A percentile compares a stretch with the other conserved stretches of the same genome.
Evolutionary conservation across 2,888 invertebrate species (phyloP).

Genomic region (Orthosia gracilis): DNA sequence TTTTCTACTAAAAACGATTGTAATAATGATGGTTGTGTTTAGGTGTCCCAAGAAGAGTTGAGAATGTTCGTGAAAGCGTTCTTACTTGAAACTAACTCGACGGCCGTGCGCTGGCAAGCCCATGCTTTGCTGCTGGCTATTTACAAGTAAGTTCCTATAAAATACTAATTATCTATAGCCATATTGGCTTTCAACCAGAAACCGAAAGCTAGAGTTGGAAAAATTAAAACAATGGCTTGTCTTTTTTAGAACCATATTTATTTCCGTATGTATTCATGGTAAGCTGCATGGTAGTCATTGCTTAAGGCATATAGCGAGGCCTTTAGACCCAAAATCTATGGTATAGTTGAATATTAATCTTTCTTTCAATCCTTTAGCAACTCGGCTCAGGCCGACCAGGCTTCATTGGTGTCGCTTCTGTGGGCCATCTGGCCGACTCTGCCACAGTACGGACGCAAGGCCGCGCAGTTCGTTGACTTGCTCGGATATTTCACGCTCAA

Average conservation of each 20-base stretch:
- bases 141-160: slow-evolving; percentile 92
- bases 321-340: neutral
- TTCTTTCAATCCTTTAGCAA: slow-evolving; percentile 88
- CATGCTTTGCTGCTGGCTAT: slow-evolving; percentile 96
- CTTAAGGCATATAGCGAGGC: neutral
- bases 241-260: neutral
- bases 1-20: no score
- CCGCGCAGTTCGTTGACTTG: slow-evolving; percentile 99
- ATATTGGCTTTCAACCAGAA: no score
- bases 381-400: slow-evolving; percentile 94
- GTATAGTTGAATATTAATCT: neutral
- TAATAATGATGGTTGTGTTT: slow-evolving; percentile 6
- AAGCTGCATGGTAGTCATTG: no score
- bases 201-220: no score
- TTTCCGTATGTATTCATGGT: no score
- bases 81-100: slow-evolving; percentile 97
- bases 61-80: slow-evolving; percentile 96
- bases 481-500: slow-evolving; percentile 98
- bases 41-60: slow-evolving; percentile 92
- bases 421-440: slow-evolving; percentile 98
- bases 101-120: slow-evolving; percentile 98
- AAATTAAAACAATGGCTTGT: neutral
- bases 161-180: no score
- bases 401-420: slow-evolving; percentile 94
- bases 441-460: slow-evolving; percentile 97